Evolutionary conservation across 2,113 vertebrate species (phyloP).

Genomic region (Leptodactylus fuscus): DNA sequence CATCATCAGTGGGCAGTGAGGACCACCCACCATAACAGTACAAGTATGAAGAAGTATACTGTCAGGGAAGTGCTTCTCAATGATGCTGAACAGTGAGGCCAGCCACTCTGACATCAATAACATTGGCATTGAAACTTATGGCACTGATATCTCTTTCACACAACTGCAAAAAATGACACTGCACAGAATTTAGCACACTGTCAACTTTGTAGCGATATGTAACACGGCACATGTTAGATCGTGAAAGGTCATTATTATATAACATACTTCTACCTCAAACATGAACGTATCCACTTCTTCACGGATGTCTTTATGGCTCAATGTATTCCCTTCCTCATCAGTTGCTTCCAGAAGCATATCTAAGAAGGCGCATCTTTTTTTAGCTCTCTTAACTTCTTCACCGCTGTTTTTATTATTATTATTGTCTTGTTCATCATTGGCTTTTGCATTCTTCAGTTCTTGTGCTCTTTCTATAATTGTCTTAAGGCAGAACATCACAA

Average conservation of each 20-base stretch:
- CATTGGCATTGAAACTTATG: too few relatives aligned
- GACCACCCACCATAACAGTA: too few relatives aligned
- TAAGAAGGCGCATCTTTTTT: slow-evolving; percentile 84
- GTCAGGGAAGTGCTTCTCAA: too few relatives aligned
- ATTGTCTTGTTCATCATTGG: fast-evolving
- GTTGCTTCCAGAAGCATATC: slow-evolving; percentile 86
- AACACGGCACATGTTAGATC: too few relatives aligned
- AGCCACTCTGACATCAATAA: too few relatives aligned
- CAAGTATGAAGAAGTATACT: too few relatives aligned
- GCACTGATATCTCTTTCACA: too few relatives aligned
- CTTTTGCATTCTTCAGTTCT: slow-evolving; percentile 55
- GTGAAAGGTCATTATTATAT: background rate
- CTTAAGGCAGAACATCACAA: slow-evolving; percentile 67
- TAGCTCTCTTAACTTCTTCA: slow-evolving; percentile 58
- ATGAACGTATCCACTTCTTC: slow-evolving; percentile 98
- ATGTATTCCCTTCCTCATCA: slow-evolving; percentile 83
- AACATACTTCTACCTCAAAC: slow-evolving; percentile 83
- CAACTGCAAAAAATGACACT: too few relatives aligned
- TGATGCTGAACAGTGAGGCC: too few relatives aligned
- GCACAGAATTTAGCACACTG: too few relatives aligned
- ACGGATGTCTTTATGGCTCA: slow-evolving; percentile 84
- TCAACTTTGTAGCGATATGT: too few relatives aligned
- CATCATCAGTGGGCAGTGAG: too few relatives aligned
- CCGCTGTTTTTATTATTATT: slow-evolving; percentile 55
- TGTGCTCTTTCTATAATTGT: slow-evolving; percentile 86